Conservation (phyloP, 2,888 invertebrate genomes). For the Drosophila anceps region DNA sequence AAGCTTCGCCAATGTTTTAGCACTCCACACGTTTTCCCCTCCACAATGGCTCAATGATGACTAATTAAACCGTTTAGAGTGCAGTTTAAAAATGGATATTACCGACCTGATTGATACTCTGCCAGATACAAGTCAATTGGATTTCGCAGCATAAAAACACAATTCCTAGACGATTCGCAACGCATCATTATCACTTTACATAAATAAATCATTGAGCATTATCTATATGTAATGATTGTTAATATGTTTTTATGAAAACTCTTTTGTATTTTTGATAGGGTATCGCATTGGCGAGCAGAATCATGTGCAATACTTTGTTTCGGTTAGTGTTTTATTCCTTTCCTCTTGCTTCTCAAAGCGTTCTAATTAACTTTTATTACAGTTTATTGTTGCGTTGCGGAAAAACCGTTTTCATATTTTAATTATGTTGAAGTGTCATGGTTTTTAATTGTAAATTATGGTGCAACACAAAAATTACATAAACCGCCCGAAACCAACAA, state of each 20-base stretch:
- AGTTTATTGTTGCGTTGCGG: conserved; percentile 75
- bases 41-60: conserved; percentile 6
- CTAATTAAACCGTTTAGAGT: conserved; percentile 33
- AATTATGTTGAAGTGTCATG: conserved; percentile 82
- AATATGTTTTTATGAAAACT: not conserved
- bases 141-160: not conserved
- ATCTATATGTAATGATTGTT: not conserved
- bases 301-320: not conserved
- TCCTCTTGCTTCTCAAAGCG: conserved; percentile 35
- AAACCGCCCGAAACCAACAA: conserved; percentile 43
- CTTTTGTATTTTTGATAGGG: not conserved
- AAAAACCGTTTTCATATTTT: conserved; percentile 82
- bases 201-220: not conserved
- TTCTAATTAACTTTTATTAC: conserved; percentile 81
- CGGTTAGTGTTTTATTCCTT: conserved; percentile 24
- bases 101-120: conserved; percentile 26
- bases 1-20: conserved; percentile 33
- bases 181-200: not conserved
- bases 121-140: not conserved
- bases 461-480: conserved; percentile 61
- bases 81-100: not conserved
- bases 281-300: not conserved
- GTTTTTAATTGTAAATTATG: conserved; percentile 82
- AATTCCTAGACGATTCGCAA: not conserved
- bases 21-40: conserved; percentile 2